Percentiles rank a stretch among this genome's conserved stretches.
These are phyloP conservation scores for Serranochromis macrocephalus DNA, from an alignment of 2,113 vertebrate genomes.

Conservation along the genomic window DNA sequence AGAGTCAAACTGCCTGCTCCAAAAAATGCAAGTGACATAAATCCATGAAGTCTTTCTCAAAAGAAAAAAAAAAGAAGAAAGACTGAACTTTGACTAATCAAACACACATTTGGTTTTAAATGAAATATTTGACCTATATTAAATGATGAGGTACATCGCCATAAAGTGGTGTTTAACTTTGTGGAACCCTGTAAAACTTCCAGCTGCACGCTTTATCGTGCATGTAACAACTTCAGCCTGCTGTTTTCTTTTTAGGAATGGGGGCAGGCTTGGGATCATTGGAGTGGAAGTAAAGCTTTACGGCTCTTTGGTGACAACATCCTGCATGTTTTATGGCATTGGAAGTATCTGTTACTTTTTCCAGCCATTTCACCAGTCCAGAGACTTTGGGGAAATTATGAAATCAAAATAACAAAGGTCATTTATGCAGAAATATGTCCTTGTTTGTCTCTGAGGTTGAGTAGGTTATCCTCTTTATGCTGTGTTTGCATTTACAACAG, in stretches of 20 bases:
- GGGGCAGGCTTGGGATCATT: not conserved
- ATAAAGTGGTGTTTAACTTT: constrained; percentile 27
- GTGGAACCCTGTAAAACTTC: constrained; percentile 13
- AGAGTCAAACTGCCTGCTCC: not conserved
- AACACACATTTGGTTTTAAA: not conserved
- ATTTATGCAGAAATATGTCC: not conserved
- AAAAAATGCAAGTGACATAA: not conserved
- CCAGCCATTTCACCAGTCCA: not conserved
- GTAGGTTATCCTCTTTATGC: not conserved
- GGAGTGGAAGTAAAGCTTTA: constrained; percentile 32
- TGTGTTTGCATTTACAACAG: not conserved
- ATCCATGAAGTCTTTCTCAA: not conserved
- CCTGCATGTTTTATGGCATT: constrained; percentile 17
- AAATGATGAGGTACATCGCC: constrained; percentile 1
- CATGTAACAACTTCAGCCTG: constrained; percentile 29
- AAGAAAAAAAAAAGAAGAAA: not conserved
- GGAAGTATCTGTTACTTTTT: not conserved
- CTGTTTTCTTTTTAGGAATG: constrained; percentile 32
- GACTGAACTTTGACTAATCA: not conserved
- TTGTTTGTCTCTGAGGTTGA: not conserved
- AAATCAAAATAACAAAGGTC: not conserved
- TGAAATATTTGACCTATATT: constrained; percentile 29
- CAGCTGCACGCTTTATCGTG: constrained; percentile 23
- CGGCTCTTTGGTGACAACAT: constrained; percentile 3
- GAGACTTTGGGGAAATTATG: not conserved